Evolutionary conservation across 2,888 invertebrate genomes (phyloP).

Genomic region (Amblyjoppa proteus): DNA sequence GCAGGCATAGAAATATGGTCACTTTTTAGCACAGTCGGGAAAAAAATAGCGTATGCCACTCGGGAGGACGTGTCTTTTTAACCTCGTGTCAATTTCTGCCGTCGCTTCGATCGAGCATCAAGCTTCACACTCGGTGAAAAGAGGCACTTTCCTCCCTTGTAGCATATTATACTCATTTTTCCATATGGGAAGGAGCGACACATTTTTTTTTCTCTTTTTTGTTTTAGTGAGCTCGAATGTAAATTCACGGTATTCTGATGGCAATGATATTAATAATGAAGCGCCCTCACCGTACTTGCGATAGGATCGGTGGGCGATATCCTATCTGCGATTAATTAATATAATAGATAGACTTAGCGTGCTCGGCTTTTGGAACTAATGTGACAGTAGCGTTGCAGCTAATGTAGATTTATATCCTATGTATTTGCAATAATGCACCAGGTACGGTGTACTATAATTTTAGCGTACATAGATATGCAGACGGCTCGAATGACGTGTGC

Average conservation of each 20-base stretch:
- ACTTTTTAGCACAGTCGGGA: no score
- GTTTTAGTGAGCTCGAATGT: not conserved
- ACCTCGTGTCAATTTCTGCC: no score
- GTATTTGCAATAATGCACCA: not conserved
- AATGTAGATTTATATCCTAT: not conserved
- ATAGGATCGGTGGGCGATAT: not conserved
- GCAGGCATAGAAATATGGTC: no score
- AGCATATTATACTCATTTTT: no score
- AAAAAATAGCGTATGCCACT: no score
- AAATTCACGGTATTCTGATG: not conserved
- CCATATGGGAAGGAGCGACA: not conserved
- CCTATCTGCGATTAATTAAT: conserved; percentile 1
- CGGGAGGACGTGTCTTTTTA: no score
- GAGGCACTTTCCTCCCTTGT: no score
- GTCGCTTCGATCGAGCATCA: no score
- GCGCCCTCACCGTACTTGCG: not conserved
- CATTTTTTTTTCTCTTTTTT: not conserved
- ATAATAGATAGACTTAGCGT: not conserved
- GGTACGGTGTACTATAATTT: not conserved
- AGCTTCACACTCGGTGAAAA: no score
- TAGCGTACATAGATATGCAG: not conserved
- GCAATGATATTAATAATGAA: not conserved
- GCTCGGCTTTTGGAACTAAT: not conserved
- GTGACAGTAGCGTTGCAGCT: not conserved
- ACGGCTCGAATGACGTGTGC: not conserved